Evolutionary conservation across 2,888 invertebrate genomes (phyloP).

Genomic region (Agrotis segetum): DNA sequence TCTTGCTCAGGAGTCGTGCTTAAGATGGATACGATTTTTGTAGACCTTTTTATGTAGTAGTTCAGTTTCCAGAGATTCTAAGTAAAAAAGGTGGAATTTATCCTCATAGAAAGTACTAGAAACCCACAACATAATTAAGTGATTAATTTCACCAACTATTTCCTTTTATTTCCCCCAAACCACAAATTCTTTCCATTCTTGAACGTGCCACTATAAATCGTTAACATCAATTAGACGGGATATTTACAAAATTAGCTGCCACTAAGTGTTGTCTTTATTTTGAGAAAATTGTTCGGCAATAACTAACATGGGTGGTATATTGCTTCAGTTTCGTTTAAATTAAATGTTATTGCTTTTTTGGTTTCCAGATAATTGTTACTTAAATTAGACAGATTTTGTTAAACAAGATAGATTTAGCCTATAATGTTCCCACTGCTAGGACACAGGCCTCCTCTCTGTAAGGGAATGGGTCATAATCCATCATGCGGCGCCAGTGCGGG

Average conservation of each 20-base stretch:
- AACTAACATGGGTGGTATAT: slow-evolving; percentile 39
- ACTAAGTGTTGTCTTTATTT: slow-evolving; percentile 46
- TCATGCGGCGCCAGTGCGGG: too few relatives aligned
- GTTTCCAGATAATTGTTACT: too few relatives aligned
- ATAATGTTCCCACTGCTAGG: too few relatives aligned
- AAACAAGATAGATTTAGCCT: neutral
- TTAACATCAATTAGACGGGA: slow-evolving; percentile 49
- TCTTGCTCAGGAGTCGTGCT: too few relatives aligned
- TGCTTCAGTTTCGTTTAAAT: slow-evolving; percentile 17
- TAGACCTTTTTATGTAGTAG: too few relatives aligned
- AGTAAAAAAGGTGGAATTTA: too few relatives aligned
- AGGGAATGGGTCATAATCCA: too few relatives aligned
- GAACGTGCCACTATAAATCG: slow-evolving; percentile 53
- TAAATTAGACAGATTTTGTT: too few relatives aligned
- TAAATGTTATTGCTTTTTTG: slow-evolving; percentile 10
- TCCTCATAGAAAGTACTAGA: too few relatives aligned
- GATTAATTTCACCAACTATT: slow-evolving; percentile 35
- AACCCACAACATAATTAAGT: slow-evolving; percentile 25
- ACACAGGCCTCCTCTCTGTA: too few relatives aligned
- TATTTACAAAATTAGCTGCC: slow-evolving; percentile 46
- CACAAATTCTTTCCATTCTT: slow-evolving; percentile 38
- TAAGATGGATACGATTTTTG: too few relatives aligned
- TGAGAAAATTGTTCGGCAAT: slow-evolving; percentile 24
- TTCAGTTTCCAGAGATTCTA: too few relatives aligned
- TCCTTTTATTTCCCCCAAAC: slow-evolving; percentile 28